Conservation (phyloP, 2,888 invertebrate genomes). For the Lathronympha strigana region DNA sequence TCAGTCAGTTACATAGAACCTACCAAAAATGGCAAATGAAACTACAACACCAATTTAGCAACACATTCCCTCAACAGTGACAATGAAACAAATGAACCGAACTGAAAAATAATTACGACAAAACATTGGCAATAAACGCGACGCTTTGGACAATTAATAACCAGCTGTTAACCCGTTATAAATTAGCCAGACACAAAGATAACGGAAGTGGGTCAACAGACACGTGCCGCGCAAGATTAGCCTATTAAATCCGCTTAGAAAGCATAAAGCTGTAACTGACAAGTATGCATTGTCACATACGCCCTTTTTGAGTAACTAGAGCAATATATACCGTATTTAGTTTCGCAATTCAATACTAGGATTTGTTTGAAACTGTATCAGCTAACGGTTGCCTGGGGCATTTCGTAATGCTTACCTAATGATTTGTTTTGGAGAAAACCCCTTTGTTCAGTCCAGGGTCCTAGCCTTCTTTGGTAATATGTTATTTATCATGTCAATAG, state of each 20-base stretch:
- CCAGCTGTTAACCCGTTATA: slow-evolving; percentile 27
- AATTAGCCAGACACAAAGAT: slow-evolving; percentile 42
- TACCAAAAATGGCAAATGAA: neutral
- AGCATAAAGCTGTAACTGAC: slow-evolving; percentile 37
- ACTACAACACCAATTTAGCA: slow-evolving; percentile 6
- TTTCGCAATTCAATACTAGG: slow-evolving; percentile 47
- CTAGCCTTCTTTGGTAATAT: slow-evolving; percentile 24
- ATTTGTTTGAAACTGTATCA: slow-evolving; percentile 41
- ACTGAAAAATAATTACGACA: slow-evolving; percentile 43
- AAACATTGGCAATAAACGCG: slow-evolving; percentile 25
- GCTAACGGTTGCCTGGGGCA: slow-evolving; percentile 32
- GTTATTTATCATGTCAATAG: slow-evolving; percentile 28
- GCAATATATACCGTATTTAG: slow-evolving; percentile 27
- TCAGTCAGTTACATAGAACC: neutral
- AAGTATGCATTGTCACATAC: neutral
- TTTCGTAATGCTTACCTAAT: slow-evolving; percentile 31
- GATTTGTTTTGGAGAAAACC: slow-evolving; percentile 35
- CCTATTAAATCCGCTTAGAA: slow-evolving; percentile 36
- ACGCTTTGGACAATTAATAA: slow-evolving; percentile 36
- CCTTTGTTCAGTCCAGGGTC: slow-evolving; percentile 31
- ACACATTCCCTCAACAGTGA: slow-evolving; percentile 9
- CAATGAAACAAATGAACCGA: slow-evolving; percentile 45
- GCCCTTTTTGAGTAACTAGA: neutral
- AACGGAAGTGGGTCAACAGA: slow-evolving; percentile 45
- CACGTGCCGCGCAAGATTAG: slow-evolving; percentile 56